Conservation (phyloP, 1,140 invertebrate species). For the Lycorma delicatula region DNA sequence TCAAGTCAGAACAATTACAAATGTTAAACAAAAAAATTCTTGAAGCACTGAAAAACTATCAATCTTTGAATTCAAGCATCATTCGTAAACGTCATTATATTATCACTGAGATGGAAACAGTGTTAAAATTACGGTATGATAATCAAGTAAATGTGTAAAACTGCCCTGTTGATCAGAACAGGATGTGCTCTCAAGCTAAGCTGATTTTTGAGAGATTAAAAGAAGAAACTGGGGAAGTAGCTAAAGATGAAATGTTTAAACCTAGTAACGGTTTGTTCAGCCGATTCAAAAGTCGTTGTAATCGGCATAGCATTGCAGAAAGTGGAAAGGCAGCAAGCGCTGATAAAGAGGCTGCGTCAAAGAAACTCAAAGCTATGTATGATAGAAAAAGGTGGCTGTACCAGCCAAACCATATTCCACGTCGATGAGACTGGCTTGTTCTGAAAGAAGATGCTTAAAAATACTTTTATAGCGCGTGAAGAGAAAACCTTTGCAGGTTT, state of each 20-base stretch:
- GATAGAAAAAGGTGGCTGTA: conserved; percentile 24
- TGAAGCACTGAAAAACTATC: too few relatives aligned
- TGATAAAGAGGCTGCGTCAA: conserved; percentile 14
- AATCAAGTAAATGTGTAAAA: too few relatives aligned
- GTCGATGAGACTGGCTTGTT: conserved; percentile 24
- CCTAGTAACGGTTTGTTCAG: conserved; percentile 29
- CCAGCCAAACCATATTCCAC: conserved; percentile 26
- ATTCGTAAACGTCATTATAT: too few relatives aligned
- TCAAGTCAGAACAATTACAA: too few relatives aligned
- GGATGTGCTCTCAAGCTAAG: too few relatives aligned
- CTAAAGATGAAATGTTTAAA: too few relatives aligned
- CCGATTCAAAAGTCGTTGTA: conserved; percentile 24
- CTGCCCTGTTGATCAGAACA: not conserved
- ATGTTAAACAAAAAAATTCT: too few relatives aligned
- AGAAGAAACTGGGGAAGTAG: not conserved
- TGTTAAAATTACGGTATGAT: too few relatives aligned
- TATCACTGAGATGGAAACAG: too few relatives aligned
- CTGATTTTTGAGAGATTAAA: too few relatives aligned
- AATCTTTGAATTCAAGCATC: not conserved
- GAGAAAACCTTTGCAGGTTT: not conserved
- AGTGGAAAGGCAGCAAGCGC: conserved; percentile 6
- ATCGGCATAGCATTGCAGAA: conserved; percentile 24
- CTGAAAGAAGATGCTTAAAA: conserved; percentile 18
- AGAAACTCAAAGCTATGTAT: conserved; percentile 16
- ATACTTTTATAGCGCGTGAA: not conserved